Evolutionary conservation across 2,888 invertebrate species (phyloP).

Genomic region (Tinea pellionella): DNA sequence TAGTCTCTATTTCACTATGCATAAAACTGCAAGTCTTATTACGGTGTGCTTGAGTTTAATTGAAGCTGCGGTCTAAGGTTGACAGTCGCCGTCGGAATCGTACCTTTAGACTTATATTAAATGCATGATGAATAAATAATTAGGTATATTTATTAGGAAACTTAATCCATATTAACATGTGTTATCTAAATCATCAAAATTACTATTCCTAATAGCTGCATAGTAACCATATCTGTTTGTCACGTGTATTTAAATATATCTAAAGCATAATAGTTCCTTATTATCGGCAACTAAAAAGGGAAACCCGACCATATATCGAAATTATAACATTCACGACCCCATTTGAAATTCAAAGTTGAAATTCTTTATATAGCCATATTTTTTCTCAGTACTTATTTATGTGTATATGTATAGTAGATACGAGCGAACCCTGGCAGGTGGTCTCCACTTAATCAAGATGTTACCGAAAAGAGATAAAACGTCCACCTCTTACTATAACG

Average conservation of each 20-base stretch:
- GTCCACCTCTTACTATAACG: conserved; percentile 34
- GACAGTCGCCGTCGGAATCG: too few species aligned
- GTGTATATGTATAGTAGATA: conserved; percentile 41
- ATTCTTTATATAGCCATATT: conserved; percentile 56
- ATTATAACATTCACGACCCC: conserved; percentile 1
- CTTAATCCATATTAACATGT: too few species aligned
- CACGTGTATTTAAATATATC: background rate
- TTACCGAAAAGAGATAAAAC: conserved; percentile 59
- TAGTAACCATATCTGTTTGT: background rate
- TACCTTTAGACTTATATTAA: too few species aligned
- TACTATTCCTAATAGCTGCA: too few species aligned
- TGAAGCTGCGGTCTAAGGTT: too few species aligned
- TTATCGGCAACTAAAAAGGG: background rate
- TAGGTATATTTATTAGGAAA: too few species aligned
- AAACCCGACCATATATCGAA: background rate
- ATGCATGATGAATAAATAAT: too few species aligned
- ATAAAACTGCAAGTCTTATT: too few species aligned
- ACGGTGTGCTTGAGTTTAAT: too few species aligned
- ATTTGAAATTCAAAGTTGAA: conserved; percentile 27
- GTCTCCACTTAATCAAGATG: conserved; percentile 69
- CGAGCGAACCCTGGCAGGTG: conserved; percentile 53
- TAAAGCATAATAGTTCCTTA: background rate
- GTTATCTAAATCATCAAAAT: too few species aligned
- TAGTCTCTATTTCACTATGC: too few species aligned
- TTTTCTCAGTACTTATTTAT: conserved; percentile 59